A percentile compares a stretch with the other conserved stretches of the same genome.
Evolutionary conservation across 2,888 invertebrate species (phyloP).

Genomic region (Smittia aterrima): DNA sequence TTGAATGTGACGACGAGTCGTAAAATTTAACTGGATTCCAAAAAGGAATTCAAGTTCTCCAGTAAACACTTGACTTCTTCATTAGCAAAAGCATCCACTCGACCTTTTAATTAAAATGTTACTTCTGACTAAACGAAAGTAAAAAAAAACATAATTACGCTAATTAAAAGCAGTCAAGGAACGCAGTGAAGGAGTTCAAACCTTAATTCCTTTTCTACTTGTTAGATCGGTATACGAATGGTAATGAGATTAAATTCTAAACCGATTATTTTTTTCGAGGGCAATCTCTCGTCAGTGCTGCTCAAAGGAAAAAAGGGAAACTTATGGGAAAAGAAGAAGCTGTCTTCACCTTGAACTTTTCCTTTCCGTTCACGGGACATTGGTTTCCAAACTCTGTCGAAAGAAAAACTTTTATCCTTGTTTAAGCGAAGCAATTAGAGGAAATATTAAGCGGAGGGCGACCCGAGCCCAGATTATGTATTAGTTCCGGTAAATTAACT

Average conservation of each 20-base stretch:
- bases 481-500: constrained; percentile 33
- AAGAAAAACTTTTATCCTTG: neutral
- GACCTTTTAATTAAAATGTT: neutral
- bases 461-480: neutral
- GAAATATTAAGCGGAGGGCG: no score
- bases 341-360: no score
- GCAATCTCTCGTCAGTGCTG: no score
- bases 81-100: neutral
- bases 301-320: no score
- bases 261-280: neutral
- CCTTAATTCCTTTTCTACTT: neutral
- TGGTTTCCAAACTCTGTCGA: neutral
- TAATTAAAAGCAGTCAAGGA: neutral
- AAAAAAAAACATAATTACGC: neutral
- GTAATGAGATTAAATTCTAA: neutral
- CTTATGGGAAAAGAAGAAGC: no score
- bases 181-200: neutral
- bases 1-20: no score
- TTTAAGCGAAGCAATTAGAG: no score
- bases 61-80: no score
- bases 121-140: neutral
- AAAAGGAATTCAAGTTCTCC: no score
- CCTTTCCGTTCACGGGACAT: no score
- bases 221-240: neutral
- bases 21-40: no score